These are phyloP conservation scores for Ictidomys tridecemlineatus DNA, from an alignment of 2,113 vertebrate species.

Conservation along the genomic window DNA sequence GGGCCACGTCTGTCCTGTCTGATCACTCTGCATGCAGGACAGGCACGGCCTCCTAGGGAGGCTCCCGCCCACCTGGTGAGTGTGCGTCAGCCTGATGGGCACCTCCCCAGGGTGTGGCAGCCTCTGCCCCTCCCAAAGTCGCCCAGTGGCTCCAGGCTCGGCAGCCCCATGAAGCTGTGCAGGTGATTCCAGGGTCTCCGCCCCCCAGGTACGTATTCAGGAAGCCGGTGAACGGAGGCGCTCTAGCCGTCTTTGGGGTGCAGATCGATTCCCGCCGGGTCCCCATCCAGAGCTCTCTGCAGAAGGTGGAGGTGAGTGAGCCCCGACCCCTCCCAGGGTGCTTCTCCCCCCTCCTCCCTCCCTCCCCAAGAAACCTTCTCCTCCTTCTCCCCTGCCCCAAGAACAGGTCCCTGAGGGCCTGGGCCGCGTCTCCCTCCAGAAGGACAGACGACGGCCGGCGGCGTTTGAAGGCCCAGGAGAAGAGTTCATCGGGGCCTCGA, in stretches of 20 bases:
- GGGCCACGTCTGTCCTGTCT: too few species aligned
- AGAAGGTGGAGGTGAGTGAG: conserved; percentile 82
- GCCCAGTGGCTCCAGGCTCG: too few species aligned
- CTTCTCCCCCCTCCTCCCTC: accelerated
- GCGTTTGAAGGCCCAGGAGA: conserved; percentile 11
- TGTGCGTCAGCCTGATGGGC: too few species aligned
- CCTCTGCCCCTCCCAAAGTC: too few species aligned
- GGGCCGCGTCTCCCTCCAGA: conserved; percentile 4
- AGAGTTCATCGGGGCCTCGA: background rate
- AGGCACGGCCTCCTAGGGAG: too few species aligned
- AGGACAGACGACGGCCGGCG: background rate
- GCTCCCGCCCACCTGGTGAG: too few species aligned
- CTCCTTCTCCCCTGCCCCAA: background rate
- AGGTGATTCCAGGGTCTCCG: background rate
- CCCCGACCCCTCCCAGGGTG: accelerated
- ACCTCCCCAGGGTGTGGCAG: too few species aligned
- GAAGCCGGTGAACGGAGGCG: conserved; percentile 82
- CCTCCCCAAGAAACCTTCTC: background rate
- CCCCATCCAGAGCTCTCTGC: conserved; percentile 83
- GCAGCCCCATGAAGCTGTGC: too few species aligned
- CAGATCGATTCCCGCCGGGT: conserved; percentile 46
- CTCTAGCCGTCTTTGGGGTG: conserved; percentile 86
- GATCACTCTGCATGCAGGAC: too few species aligned
- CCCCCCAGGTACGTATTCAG: conserved; percentile 88
- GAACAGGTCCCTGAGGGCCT: conserved; percentile 31